Evolutionary conservation across 23 tunicate species (phyloP).

Genomic region (Ciona savignyi): DNA sequence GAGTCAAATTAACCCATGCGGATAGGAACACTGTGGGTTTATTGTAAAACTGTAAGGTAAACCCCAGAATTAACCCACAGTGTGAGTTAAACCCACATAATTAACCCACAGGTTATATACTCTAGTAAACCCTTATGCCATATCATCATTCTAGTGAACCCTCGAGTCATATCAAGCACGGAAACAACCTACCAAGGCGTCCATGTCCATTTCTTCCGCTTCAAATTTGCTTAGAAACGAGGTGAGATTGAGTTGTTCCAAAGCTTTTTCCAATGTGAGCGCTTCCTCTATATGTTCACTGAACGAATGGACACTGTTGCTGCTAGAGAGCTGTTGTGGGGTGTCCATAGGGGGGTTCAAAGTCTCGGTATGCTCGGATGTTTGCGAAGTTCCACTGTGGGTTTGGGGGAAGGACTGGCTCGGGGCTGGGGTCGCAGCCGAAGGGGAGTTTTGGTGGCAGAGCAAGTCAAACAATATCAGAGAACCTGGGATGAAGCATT

Average conservation of each 20-base stretch:
- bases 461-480: conserved; percentile 88
- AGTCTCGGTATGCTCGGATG: background rate
- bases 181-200: conserved; percentile 45
- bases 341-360: background rate
- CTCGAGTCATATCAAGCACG: too few species aligned
- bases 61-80: too few species aligned
- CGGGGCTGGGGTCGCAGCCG: background rate
- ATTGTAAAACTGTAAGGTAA: too few species aligned
- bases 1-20: too few species aligned
- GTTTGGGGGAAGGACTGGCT: background rate
- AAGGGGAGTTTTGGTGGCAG: conserved; percentile 48
- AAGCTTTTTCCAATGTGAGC: conserved; percentile 34
- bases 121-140: too few species aligned
- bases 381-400: background rate
- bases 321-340: background rate
- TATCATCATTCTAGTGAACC: too few species aligned
- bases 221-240: conserved; percentile 44
- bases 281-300: conserved; percentile 11
- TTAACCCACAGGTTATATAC: too few species aligned
- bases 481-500: conserved; percentile 28
- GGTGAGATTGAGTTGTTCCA: conserved; percentile 37
- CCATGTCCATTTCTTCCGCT: conserved; percentile 86
- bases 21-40: too few species aligned
- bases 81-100: too few species aligned
- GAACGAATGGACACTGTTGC: conserved; percentile 14